phyloP scores from a whole-genome alignment of 2,797 vertebrate genomes.

The Lagodon rhomboides region DNA sequence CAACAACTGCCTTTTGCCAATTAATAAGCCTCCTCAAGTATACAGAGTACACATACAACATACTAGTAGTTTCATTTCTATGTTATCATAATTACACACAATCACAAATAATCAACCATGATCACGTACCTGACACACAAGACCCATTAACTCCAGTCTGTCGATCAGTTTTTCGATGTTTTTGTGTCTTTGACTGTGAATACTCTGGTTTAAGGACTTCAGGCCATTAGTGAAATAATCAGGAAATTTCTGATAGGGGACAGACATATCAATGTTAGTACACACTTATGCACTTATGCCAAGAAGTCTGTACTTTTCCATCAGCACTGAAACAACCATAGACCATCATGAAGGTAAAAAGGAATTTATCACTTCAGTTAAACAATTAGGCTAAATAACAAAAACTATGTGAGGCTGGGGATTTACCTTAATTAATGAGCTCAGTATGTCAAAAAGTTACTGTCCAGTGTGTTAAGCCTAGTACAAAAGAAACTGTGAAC shows the following conservation, averaged over 20 bases:
- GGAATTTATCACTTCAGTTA: too few relatives aligned
- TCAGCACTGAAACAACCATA: background rate
- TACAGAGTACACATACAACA: background rate
- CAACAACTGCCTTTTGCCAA: too few relatives aligned
- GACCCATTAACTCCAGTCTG: fast-evolving
- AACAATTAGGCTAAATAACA: too few relatives aligned
- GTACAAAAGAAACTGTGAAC: too few relatives aligned
- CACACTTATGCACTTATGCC: background rate
- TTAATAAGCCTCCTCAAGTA: background rate
- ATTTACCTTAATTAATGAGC: too few relatives aligned
- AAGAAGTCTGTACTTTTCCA: background rate
- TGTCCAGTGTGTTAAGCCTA: too few relatives aligned
- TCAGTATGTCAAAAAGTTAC: too few relatives aligned
- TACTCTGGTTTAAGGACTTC: fast-evolving
- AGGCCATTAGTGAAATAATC: background rate
- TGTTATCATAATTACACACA: background rate
- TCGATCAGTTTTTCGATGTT: fast-evolving
- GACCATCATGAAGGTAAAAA: too few relatives aligned
- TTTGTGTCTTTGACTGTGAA: fast-evolving
- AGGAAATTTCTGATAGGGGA: slow-evolving; percentile 25
- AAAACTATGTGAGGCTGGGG: background rate
- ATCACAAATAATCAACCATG: background rate
- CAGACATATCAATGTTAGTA: background rate
- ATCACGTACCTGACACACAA: fast-evolving
- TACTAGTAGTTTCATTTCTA: background rate